Evolutionary conservation across 2,113 vertebrate species (phyloP), one percentile per base, ranked within the genome.

Genomic region (Synchiropus splendidus): DNA sequence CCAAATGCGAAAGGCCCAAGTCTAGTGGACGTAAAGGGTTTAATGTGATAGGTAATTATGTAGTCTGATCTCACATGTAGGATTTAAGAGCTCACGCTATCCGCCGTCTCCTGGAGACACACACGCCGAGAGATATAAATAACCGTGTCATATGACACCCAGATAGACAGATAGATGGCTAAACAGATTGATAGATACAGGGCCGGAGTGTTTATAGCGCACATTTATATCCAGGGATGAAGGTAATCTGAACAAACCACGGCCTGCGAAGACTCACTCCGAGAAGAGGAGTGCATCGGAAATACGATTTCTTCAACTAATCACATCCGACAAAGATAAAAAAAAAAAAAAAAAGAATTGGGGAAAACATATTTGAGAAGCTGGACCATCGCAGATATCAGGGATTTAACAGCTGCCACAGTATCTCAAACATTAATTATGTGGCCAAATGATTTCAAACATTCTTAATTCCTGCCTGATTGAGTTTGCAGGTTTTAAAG

Each of bases 21-120:
- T 75, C 69, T 74, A 70, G 47, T 62, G 68, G 73, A 79, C 73
- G 75, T 75, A 70, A 74, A 82, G 72, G 72, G 71, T 67, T 82
- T 83, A 83, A 81, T 79, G 78, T 65, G 75, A 79, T 61, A 77
- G 77, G 76, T 84, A 84, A 86, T 87, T 83, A 81, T 75, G 62
- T 59, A 82, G 81, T 77, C 84, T 83, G 82, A 83, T 83, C 81
- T 86, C 83, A 81, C 75, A 66, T 54, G 65, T 67, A 75, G 76
- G 81, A 82, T 82, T 84, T 82, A 83, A 79, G 77, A 78, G 66
- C 75, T 77, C 82, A 80, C 76, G 77, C 77, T 75, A 79, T 54
- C 73, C 54, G 67, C 70, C 42, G 55, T 67, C 63, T 70, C 70
- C 66, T 67, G 60, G 51, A 72, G 61, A 74, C 73, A 66, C 54